A percentile compares a stretch with the other conserved stretches of the same genome.
Evolutionary conservation across 2,113 vertebrate species (phyloP).

Genomic region (Cervus canadensis): DNA sequence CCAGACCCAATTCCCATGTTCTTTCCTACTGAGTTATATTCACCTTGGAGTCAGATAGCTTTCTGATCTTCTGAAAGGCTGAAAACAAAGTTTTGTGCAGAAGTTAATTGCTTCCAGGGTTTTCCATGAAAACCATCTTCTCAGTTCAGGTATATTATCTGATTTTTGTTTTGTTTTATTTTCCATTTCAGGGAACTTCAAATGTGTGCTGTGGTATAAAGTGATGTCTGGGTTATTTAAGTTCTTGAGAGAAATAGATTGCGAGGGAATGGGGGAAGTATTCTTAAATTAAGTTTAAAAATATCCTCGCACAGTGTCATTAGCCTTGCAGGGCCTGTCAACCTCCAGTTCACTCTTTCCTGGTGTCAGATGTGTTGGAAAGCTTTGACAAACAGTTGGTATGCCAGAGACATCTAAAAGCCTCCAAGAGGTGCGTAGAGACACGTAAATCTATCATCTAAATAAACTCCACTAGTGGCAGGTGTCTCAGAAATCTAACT

Average conservation of each 20-base stretch:
- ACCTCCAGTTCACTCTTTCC: constrained; percentile 19
- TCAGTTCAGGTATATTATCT: neutral
- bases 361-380: constrained; percentile 2
- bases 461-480: constrained; percentile 43
- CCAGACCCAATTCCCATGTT: neutral
- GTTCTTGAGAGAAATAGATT: neutral
- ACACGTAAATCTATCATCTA: constrained; percentile 11
- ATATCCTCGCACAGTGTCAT: neutral
- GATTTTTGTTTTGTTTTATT: neutral
- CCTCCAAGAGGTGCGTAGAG: neutral
- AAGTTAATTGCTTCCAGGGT: neutral
- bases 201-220: neutral
- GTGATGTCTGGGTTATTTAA: neutral
- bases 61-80: neutral
- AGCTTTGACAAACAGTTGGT: constrained; percentile 35
- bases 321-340: constrained; percentile 7
- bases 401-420: constrained; percentile 48
- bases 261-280: neutral
- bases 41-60: neutral
- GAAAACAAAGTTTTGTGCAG: neutral
- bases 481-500: constrained; percentile 43
- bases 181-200: neutral
- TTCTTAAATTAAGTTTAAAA: constrained; percentile 49
- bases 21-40: neutral
- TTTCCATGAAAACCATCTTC: neutral